Evolutionary conservation across 1,140 invertebrate species (phyloP), one percentile per base, ranked within the genome.

Genomic region (Rhopalosiphum padi): DNA sequence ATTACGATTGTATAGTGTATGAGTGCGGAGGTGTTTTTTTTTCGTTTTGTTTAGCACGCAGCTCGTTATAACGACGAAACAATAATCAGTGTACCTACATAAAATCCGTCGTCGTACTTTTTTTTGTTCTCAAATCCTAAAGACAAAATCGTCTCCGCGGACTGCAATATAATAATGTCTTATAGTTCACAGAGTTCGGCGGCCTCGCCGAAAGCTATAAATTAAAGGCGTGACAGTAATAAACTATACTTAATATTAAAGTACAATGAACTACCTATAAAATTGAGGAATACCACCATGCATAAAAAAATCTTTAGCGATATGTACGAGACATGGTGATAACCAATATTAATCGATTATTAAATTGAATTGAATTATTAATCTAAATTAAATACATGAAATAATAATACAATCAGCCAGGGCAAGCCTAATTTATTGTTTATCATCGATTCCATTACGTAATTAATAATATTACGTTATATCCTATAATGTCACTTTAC

Each of bases 71-170:
- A 41, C 11, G 35, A 43, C 25, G 22, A 60, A 90, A 90, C 35
- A 90, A 90, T 43, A 55, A 60, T 41, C 48, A 37, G 60, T 77
- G 1, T 15, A 77, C 18, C 60, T 41, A 41, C 41, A 41, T 41
- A 41, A 77, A 77, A 77, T 22, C 37, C 89, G 23, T 46, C 53
- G 35, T 46, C 30, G 2, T 83, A 83, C 22, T 22, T 15, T 68
- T 77, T 68, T 77, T 77, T 77, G 60, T 77, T 68, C 60, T 77
- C n/a, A 77, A 77, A 77, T n/a, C 15, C n/a, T 77, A 68, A 68
- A 30, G 60, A n/a, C 30, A 11, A 30, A 68, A 68, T 68, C 30
- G 60, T n/a, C n/a, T 77, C 60, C 30, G 15, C 0, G 60, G 0
- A n/a, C 60, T 15, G n/a, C 15, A 77, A n/a, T 77, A 77, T 35